Base-by-base conservation (phyloP, 2,888 invertebrate genomes). In the Eupithecia insigniata region DNA sequence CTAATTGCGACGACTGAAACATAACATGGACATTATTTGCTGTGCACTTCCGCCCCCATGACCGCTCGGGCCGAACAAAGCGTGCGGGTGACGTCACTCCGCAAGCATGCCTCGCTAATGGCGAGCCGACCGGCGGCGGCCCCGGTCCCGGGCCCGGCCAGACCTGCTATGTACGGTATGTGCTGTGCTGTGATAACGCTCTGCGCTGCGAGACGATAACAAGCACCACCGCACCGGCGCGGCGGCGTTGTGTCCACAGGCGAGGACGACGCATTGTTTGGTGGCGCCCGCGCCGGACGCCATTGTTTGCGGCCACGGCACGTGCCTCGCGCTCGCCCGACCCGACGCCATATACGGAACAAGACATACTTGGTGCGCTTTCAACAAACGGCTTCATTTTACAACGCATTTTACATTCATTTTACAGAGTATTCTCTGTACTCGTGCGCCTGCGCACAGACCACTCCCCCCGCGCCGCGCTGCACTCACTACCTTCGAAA, bases 261-360 rank as follows among this genome's bases (percentile, higher is more conserved):
- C 36, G 36, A 39, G 36, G 36, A 39, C 14, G 36, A 2, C 3
- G 30, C 30, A n/a, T n/a, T 30, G 30, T 30, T 5, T 30, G n/a
- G 30, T 30, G 30, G 30, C 30, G 30, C 30, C 30, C 30, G 67
- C 39, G 73, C 74, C 76, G 79, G 80, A 77, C 80, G 83, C 66
- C 77, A 74, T 67, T 85, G 84, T 85, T 84, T 83, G 84, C 85
- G 43, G 92, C 91, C 92, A 88, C 92, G 92, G 91, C 92, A 88
- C 92, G 92, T 90, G 92, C 92, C 90, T 89, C 87, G 43, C 43
- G 43, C 18, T 7, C 36, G 36, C 36, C 34, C 8, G 4, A 3
- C 36, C 0, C 36, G 36, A 36, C 36, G 34, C 43, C 43, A 16
- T 43, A 6, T 43, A 43, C 43, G 43, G 43, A 43, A 43, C 43